A percentile compares a stretch with the other conserved stretches of the same genome.
Conservation (phyloP, 1,140 invertebrate species). For the Drosophila nigromelanica region DNA sequence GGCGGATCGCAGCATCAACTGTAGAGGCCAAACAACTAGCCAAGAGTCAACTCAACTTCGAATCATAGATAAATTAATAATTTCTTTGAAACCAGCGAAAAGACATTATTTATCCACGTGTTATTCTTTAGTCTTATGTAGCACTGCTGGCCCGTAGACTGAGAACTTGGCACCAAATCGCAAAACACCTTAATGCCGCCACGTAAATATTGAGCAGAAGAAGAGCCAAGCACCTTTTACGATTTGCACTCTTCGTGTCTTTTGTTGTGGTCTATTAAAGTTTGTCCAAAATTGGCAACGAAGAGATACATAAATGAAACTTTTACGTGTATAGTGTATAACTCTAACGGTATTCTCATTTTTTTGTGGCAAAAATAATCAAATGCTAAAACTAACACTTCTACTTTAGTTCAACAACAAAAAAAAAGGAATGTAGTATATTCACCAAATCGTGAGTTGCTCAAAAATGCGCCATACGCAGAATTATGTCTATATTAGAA, state of each 20-base stretch:
- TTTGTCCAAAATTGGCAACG: constrained; percentile 21
- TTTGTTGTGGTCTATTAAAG: constrained; percentile 3
- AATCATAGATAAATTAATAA: constrained; percentile 74
- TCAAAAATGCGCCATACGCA: no score
- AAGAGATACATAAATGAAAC: constrained; percentile 9
- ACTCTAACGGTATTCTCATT: constrained; percentile 17
- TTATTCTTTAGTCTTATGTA: constrained; percentile 2
- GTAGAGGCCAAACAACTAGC: constrained; percentile 22
- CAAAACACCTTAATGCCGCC: background rate
- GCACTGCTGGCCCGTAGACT: background rate
- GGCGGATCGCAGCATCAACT: background rate
- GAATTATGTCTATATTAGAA: no score
- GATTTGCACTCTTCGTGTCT: constrained; percentile 9
- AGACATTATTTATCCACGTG: constrained; percentile 62
- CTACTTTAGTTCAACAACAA: background rate
- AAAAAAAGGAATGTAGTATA: constrained; percentile 3
- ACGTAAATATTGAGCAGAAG: no score
- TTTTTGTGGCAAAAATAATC: background rate
- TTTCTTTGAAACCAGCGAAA: constrained; percentile 67
- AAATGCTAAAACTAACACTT: constrained; percentile 9
- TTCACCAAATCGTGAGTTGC: background rate
- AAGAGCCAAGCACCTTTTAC: background rate
- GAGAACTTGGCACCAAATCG: constrained; percentile 29
- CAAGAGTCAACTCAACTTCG: constrained; percentile 23
- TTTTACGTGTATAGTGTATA: constrained; percentile 1